Evolutionary conservation across 1,140 invertebrate genomes (phyloP), one percentile per base, ranked within the genome.

Genomic region (Stegodyphus dumicola): DNA sequence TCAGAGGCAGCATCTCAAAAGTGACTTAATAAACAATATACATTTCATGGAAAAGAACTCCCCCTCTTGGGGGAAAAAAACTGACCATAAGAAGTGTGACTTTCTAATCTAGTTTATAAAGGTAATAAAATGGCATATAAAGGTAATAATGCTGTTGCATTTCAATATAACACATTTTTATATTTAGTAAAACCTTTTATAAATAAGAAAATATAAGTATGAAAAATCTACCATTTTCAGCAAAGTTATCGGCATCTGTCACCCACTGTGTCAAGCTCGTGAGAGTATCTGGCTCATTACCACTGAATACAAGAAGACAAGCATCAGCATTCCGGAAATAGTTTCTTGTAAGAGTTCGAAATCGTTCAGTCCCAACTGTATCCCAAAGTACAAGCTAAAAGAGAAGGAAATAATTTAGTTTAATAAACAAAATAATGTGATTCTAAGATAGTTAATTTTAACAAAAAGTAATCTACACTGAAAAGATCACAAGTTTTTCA

Each of bases 331-430:
- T 86, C 77, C 85, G 60, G 65, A 86, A 86, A 80, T 86, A 86
- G 76, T 86, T 86, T 80, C 85, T 86, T 71, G 85, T 86, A 75
- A 86, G 76, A 75, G 85, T 86, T 80, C 85, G 85, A 86, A 86
- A 86, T 81, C 77, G 75, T 69, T 86, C 85, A 69, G 77, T 86
- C 71, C 85, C 85, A 86, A 86, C 85, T 80, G 85, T 86, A 81
- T 86, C 85, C 85, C 85, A 86, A 78, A 86, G 76, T 70, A 86
- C 49, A 75, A 86, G 71, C 85, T 86, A 53, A 56, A 10, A 77
- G 17, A 33, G 11, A 64, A 49, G 9, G 1, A 56, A 69, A 17
- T 5, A 73, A 52, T 73, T 13, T 51, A 15, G 5, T 48, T 33
- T 33, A 33, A 33, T 33, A 33, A 33, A 33, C 33, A 33, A 33